Base-by-base conservation (phyloP, 2,888 invertebrate genomes). In the Ferrisia virgata region DNA sequence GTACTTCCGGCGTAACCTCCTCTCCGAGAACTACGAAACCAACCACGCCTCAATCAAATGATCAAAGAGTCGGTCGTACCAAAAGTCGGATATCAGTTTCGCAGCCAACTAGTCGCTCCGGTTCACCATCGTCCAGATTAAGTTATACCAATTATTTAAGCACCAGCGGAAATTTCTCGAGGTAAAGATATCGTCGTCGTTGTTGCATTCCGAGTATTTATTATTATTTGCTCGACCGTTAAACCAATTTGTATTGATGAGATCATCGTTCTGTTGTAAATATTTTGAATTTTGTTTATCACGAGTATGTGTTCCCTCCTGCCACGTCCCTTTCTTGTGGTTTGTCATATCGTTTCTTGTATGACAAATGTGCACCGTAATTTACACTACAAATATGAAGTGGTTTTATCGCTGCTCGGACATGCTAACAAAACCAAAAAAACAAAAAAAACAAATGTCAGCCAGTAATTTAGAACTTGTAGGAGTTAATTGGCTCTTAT, bases 81-180 rank as follows among this genome's bases (percentile, higher is more conserved):
- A 93, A 91, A 86, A 93, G 88, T 88, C 92, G 90, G 86, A 91
- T 94, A 28, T 92, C 94, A 1, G 94, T 95, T 18, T 97, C 97
- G 69, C 97, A 97, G 90, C 97, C 98, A 8, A 95, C 96, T 79
- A 97, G 97, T 87, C 91, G 98, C 58, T 97, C 97, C 4, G 96
- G 96, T 82, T 98, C 98, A 0, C 98, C 98, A 0, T 95, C 96
- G 85, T 95, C 97, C 0, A 93, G 96, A 86, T 89, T 94, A 86
- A 95, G 95, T 88, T 91, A 92, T 85, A 93, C 93, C 28, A 92
- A 92, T 87, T 89, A 84, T 91, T 87, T 88, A 89, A 39, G 13
- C 43, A 79, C 11, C 40, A 40, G 69, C 25, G 80, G 83, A 39
- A 36, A 64, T 47, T 33, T 72, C 28, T 76, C 72, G 2, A 33